A percentile compares a stretch with the other conserved stretches of the same genome.
Evolutionary conservation across 2,797 vertebrate species (phyloP).

Genomic region (Sardinella longiceps): DNA sequence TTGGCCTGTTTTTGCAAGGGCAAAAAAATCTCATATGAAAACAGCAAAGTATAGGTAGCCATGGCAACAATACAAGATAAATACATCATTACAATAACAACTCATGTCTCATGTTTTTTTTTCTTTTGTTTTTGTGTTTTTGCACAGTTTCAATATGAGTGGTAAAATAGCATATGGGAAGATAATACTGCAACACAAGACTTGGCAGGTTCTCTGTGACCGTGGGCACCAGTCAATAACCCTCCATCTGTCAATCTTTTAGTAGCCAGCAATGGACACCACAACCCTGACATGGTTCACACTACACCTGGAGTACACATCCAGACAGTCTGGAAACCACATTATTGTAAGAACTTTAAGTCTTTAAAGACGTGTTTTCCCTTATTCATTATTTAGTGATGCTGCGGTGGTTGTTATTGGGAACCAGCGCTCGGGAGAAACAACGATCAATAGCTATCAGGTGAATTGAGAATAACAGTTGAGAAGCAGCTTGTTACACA

Average conservation of each 20-base stretch:
- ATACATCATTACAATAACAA: not conserved
- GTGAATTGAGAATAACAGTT: not conserved
- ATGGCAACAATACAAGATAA: not conserved
- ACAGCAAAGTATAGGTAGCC: not conserved
- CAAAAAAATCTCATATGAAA: not conserved
- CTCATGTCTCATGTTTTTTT: too few species aligned
- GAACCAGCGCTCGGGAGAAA: not conserved
- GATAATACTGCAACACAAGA: not conserved
- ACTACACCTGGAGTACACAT: not conserved
- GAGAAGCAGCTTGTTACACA: too few species aligned
- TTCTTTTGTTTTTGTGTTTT: too few species aligned
- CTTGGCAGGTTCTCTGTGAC: not conserved
- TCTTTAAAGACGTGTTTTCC: not conserved
- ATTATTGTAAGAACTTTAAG: not conserved
- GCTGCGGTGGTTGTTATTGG: not conserved
- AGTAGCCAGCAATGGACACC: not conserved
- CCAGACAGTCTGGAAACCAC: not conserved
- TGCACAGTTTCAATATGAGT: not conserved
- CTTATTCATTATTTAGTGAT: not conserved
- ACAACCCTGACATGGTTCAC: not conserved
- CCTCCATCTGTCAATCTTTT: not conserved
- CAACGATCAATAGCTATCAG: not conserved
- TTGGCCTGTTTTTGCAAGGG: not conserved
- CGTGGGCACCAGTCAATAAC: not conserved
- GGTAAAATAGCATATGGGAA: not conserved